Evolutionary conservation across 2,113 vertebrate genomes (phyloP), one percentile per base, ranked within the genome.

Genomic region (Phycodurus eques): DNA sequence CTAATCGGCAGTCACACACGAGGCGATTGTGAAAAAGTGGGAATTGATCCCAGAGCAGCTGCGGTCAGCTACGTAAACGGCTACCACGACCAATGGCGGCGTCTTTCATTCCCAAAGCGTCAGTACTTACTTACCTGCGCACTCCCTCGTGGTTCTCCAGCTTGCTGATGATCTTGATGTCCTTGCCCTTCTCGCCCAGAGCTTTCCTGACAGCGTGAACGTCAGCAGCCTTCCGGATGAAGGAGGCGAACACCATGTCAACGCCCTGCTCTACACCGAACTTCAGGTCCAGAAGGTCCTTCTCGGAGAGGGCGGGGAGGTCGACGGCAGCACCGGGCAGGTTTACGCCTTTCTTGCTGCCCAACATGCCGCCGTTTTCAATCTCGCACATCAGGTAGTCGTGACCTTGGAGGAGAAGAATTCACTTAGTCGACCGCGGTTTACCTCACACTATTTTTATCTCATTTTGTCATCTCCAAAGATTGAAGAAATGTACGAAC

Each of bases 161-260:
- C 88, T 99, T 99, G 94, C 97, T 99, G 90, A 99, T 99, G 81
- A 99, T 96, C 92, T 96, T 96, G 82, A 99, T 97, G 82, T 98
- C 90, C 86, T 98, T 98, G 68, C 97, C 97, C 86, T 98, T 98
- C 74, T 99, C 96, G 0, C 97, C 97, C 8, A 99, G 93, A 59
- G 94, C 93, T 74, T 95, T 93, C 80, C 95, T 93, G 72, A 99
- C 98, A 1, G 95, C 96, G 0, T 98, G 94, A 75, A 99, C 96
- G 1, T 99, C 98, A 0, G 93, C 74, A 7, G 94, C 98, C 82
- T 99, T 99, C 54, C 96, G 96, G 89, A 99, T 99, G 90, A 99
- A 99, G 79, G 96, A 99, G 0, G 98, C 96, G 6, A 99, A 99
- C 71, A 99, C 94, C 96, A 99, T 99, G 85, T 99, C 98, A 0